Base-by-base conservation (phyloP, 2,888 invertebrate genomes). In the Colletes collaris region DNA sequence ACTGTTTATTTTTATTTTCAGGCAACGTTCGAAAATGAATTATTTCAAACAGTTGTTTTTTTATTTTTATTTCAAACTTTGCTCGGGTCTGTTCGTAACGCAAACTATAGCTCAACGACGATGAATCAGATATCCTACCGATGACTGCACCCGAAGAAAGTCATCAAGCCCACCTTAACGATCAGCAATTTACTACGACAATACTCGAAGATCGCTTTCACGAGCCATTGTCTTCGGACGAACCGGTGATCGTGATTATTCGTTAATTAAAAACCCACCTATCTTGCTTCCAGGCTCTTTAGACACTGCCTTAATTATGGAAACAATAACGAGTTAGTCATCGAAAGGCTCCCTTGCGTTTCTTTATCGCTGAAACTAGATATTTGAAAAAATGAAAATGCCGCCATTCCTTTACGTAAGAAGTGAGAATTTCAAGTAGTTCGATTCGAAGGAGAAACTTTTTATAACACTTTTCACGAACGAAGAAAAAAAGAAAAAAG, bases 161-260 rank as follows among this genome's bases (percentile, higher is more conserved):
- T 79, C 76, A 75, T 65, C 71, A 56, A 52, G 27, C 58, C 6
- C 59, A 62, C 52, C 68, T 70, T 81, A 85, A 87, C 56, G 78
- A 87, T 82, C 65, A 35, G 27, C 75, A 58, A 82, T 86, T 82
- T 60, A 66, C 64, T 76, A 46, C 69, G 63, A 44, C 78, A 35
- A 76, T 60, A 66, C 76, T 53, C 44, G 49, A 46, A 70, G 67
- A 75, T 80, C 80, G 79, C 81, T 85, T 86, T 84, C 84, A 83
- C 77, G 79, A 74, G 78, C 72, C 79, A 86, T 87, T 86, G 83
- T 84, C 71, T 77, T 65, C 70, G 74, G 60, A n/a, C 77, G 60
- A 60, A 44, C 60, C 64, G 1, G 27, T 27, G 27, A 27, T 27
- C 75, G 75, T 58, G 78, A 77, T 86, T 81, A 81, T 75, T 78